Evolutionary conservation across 1,140 invertebrate genomes (phyloP).

Genomic region (Caenorhabditis remanei): DNA sequence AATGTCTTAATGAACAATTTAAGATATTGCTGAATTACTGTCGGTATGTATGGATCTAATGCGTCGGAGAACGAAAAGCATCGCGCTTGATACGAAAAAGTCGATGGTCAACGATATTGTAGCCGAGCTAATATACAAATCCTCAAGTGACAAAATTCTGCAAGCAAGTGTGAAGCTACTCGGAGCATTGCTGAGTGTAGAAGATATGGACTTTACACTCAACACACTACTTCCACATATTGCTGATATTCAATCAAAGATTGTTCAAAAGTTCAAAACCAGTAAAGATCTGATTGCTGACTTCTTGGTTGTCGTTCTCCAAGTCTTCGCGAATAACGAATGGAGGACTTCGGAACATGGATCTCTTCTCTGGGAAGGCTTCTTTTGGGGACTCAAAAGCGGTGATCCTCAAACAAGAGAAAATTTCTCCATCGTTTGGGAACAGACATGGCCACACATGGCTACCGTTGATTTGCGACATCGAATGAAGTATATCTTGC

Average conservation of each 20-base stretch:
- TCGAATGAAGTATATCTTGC: conserved; percentile 48
- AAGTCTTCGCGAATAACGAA: conserved; percentile 44
- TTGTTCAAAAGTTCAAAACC: conserved; percentile 27
- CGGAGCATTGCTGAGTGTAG: neutral
- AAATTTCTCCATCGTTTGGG: conserved; percentile 57
- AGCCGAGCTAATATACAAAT: conserved; percentile 19
- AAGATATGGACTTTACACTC: conserved; percentile 15
- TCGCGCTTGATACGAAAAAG: neutral
- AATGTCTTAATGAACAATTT: neutral
- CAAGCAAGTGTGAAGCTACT: neutral
- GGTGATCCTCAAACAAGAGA: conserved; percentile 33
- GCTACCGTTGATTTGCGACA: conserved; percentile 14
- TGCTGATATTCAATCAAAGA: neutral
- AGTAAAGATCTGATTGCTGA: conserved; percentile 28
- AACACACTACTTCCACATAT: neutral
- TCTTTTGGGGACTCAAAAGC: conserved; percentile 61
- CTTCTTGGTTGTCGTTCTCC: conserved; percentile 28
- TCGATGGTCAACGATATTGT: neutral
- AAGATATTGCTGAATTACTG: conserved; percentile 36
- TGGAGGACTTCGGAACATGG: conserved; percentile 47
- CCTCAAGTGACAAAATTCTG: conserved; percentile 37
- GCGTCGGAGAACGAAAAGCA: neutral
- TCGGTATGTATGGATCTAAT: conserved; percentile 33
- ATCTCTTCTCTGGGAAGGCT: conserved; percentile 28
- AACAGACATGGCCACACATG: conserved; percentile 1